These are phyloP conservation scores for Microcebus jonahi DNA, from an alignment of 2,113 vertebrate genomes.

Conservation along the genomic window DNA sequence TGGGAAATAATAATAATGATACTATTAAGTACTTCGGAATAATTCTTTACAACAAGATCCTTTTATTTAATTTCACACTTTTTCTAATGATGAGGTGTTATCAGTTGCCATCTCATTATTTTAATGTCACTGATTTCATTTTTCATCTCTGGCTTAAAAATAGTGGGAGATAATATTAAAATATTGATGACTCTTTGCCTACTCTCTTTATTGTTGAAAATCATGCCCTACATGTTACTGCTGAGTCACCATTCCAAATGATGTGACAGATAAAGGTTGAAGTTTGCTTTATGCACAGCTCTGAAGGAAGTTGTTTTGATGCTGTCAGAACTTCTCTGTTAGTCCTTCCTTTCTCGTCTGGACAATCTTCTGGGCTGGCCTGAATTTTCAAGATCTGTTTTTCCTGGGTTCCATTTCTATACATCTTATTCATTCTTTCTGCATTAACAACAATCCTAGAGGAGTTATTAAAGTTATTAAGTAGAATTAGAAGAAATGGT, in stretches of 20 bases:
- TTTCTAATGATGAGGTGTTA: neutral
- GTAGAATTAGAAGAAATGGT: neutral
- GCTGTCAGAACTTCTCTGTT: rapidly evolving
- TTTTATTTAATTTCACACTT: neutral
- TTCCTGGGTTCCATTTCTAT: neutral
- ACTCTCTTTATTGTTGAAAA: neutral
- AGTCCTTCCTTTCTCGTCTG: neutral
- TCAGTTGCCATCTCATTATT: neutral
- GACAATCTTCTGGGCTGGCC: neutral
- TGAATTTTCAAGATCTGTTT: neutral
- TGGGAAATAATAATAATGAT: neutral
- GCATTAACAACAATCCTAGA: neutral
- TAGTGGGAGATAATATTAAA: neutral
- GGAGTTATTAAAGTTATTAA: neutral
- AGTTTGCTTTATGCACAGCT: neutral
- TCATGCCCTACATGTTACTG: neutral
- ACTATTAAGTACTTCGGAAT: neutral
- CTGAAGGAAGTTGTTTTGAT: neutral
- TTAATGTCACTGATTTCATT: neutral
- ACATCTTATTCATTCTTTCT: neutral
- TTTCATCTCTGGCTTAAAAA: neutral
- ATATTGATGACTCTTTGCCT: neutral
- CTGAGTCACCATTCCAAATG: neutral
- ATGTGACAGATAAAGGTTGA: neutral
- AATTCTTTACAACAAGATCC: neutral